These are phyloP conservation scores for Megalopta genalis DNA, from an alignment of 1,140 invertebrate species.

Conservation along the genomic window DNA sequence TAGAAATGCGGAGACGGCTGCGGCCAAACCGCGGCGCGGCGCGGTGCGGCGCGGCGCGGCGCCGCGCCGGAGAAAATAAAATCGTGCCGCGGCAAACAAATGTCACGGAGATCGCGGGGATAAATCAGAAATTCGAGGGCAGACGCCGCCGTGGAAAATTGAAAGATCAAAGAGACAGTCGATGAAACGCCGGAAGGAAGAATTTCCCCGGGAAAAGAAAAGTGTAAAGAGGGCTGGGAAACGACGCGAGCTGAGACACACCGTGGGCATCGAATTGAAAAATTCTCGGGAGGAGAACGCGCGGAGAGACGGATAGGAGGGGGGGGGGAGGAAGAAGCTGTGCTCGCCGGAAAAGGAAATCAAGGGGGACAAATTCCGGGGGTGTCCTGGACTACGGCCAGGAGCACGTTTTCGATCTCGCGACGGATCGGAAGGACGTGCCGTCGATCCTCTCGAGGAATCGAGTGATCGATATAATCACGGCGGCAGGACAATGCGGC, in stretches of 20 bases:
- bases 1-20: background rate
- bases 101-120: constrained; percentile 8
- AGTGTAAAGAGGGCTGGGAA: background rate
- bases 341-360: constrained; percentile 11
- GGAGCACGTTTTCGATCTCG: constrained; percentile 57
- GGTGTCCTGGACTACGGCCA: constrained; percentile 68
- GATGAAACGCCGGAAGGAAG: constrained; percentile 45
- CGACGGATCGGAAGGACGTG: constrained; percentile 26
- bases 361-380: constrained; percentile 65
- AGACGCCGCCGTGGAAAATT: constrained; percentile 13
- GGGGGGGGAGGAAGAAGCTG: background rate
- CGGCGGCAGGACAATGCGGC: constrained; percentile 2
- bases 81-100: background rate
- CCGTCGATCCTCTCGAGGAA: constrained; percentile 25
- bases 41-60: background rate
- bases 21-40: background rate
- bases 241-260: constrained; percentile 1
- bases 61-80: background rate
- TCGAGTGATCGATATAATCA: constrained; percentile 50
- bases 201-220: constrained; percentile 27
- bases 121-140: constrained; percentile 21
- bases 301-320: background rate
- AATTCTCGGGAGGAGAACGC: constrained; percentile 10
- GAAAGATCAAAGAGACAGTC: constrained; percentile 25
- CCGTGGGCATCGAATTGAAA: constrained; percentile 42